phyloP scores from a whole-genome alignment of 2,888 invertebrate genomes.

The Oscheius sp. region DNA sequence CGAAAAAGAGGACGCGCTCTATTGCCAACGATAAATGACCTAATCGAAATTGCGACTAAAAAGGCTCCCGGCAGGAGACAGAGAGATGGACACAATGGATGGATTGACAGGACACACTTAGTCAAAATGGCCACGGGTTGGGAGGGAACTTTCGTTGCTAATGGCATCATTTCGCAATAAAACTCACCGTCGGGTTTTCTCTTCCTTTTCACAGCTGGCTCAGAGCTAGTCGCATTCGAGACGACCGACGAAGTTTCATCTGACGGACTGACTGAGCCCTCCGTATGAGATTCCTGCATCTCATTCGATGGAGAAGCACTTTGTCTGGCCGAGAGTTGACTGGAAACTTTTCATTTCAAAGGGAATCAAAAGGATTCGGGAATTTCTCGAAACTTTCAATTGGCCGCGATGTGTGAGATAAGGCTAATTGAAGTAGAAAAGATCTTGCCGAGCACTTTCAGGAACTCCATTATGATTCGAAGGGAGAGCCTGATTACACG shows the following conservation, averaged over 20 bases:
- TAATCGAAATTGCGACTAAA: conserved; percentile 25
- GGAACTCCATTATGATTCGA: no score
- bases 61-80: conserved; percentile 21
- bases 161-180: conserved; percentile 15
- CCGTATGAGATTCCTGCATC: conserved; percentile 23
- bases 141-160: conserved; percentile 17
- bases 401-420: not conserved
- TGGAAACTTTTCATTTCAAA: no score
- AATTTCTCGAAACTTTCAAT: not conserved
- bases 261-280: conserved; percentile 26
- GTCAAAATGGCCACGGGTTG: not conserved
- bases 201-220: conserved; percentile 26
- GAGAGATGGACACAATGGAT: not conserved
- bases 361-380: no score
- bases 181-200: conserved; percentile 32
- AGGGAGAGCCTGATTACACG: no score
- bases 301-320: conserved; percentile 24
- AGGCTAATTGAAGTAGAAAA: conserved; percentile 14
- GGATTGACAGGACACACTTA: conserved; percentile 4
- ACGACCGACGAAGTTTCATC: conserved; percentile 28
- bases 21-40: conserved; percentile 29
- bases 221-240: conserved; percentile 4
- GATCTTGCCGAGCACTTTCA: no score
- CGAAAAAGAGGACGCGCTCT: conserved; percentile 19
- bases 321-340: conserved; percentile 26